Base-by-base conservation (phyloP, 2,888 invertebrate genomes). In the Pollenia labialis region DNA sequence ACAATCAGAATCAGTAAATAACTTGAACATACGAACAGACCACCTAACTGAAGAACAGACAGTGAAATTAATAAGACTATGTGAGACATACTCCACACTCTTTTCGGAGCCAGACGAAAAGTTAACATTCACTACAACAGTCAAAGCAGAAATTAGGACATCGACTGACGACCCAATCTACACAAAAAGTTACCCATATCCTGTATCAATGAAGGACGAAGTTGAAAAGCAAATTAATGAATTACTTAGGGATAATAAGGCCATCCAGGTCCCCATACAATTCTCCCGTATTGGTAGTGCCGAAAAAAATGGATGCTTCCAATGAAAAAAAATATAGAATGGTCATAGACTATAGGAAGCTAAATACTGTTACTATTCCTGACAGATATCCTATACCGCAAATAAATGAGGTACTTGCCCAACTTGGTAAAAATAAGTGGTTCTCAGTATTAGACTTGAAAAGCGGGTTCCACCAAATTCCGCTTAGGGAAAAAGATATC, bases 321-420 rank as follows among this genome's bases (percentile, higher is more conserved):
- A 68, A 64, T 3, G 12, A 66, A 32, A 81, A 76, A n/a, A 72
- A 54, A 64, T 82, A 56, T 23, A 48, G 77, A 16, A 66, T 81
- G 68, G 83, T 84, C 14, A 83, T 81, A 8, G 87, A 79, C 18
- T 87, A 84, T 32, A 54, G 84, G 6, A 87, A 87, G 32, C 50
- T 86, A 23, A 86, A 86, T n/a, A 10, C 48, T 12, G 54, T 66
- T 8, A 71, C 72, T 7, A 64, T 64, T 56, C 46, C 71, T 9
- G 66, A 72, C 44, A 52, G 54, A 46, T 71, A 81, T 40, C 74
- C n/a, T n/a, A n/a, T n/a, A n/a, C n/a, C 81, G 32, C 54, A 75
- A 42, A 75, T 75, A n/a, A 44, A 48, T 8, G 82, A 71, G 8
- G 76, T 83, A 8, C 40, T 82, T 18, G 40, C 56, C 6, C 74